Evolutionary conservation across 2,888 invertebrate genomes (phyloP).

Genomic region (Philopedon plagiatum): DNA sequence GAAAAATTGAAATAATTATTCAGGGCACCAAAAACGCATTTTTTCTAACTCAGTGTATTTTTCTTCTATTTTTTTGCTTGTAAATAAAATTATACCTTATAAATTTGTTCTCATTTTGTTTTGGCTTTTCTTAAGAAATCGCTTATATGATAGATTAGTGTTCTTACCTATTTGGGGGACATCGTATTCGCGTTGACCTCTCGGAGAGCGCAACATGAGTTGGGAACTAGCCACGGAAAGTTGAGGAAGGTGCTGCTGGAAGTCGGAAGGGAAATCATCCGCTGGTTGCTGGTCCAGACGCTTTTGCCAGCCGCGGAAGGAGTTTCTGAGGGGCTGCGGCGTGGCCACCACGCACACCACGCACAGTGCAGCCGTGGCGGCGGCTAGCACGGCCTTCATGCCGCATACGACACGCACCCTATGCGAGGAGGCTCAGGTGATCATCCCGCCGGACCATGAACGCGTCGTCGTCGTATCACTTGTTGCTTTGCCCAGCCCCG

Average conservation of each 20-base stretch:
- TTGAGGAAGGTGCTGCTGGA: slow-evolving; percentile 64
- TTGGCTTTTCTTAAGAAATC: too few species aligned
- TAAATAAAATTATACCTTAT: too few species aligned
- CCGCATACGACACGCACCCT: slow-evolving; percentile 54
- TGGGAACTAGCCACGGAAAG: slow-evolving; percentile 70
- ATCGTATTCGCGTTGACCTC: slow-evolving; percentile 85
- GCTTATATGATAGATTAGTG: too few species aligned
- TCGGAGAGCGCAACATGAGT: slow-evolving; percentile 83
- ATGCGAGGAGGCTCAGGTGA: slow-evolving; percentile 62
- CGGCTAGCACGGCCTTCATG: slow-evolving; percentile 56
- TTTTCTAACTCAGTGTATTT: too few species aligned
- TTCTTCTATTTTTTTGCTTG: too few species aligned
- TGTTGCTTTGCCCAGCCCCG: slow-evolving; percentile 59
- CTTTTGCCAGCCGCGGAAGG: slow-evolving; percentile 58
- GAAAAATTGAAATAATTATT: too few species aligned
- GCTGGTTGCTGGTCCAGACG: slow-evolving; percentile 55
- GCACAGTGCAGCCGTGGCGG: slow-evolving; percentile 64
- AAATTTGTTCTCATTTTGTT: too few species aligned
- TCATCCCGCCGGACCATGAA: slow-evolving; percentile 62
- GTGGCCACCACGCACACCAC: slow-evolving; percentile 68
- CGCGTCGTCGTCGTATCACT: slow-evolving; percentile 63
- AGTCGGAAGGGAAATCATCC: slow-evolving; percentile 64
- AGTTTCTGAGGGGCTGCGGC: slow-evolving; percentile 63
- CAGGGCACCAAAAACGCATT: too few species aligned
- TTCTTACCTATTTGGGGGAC: slow-evolving; percentile 86